phyloP scores from a whole-genome alignment of 2,113 vertebrate species.

The Micronisus gabar region DNA sequence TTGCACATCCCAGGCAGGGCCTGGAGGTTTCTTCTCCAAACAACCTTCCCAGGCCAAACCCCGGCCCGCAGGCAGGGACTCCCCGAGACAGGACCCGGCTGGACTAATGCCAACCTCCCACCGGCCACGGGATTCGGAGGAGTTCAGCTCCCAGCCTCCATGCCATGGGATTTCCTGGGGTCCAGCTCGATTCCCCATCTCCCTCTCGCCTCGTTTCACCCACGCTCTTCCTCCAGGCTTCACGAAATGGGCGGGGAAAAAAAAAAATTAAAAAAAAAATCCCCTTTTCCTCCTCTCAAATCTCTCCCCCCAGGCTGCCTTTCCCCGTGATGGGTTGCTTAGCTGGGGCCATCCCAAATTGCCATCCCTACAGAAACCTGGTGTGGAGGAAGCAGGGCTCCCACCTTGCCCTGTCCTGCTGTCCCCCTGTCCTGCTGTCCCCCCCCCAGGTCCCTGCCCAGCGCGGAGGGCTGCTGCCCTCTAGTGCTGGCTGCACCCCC shows the following conservation, averaged over 20 bases:
- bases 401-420: not conserved
- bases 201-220: rapidly evolving
- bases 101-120: rapidly evolving
- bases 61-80: too few relatives aligned
- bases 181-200: not conserved
- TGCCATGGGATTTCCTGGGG: rapidly evolving
- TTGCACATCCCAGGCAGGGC: not conserved
- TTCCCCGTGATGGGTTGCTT: rapidly evolving
- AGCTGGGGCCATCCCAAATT: not conserved
- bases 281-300: too few relatives aligned
- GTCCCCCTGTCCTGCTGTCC: not conserved
- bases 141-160: not conserved
- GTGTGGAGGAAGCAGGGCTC: not conserved
- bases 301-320: not conserved
- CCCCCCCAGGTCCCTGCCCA: not conserved
- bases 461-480: not conserved
- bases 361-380: not conserved
- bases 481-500: not conserved
- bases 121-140: rapidly evolving
- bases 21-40: not conserved
- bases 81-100: rapidly evolving
- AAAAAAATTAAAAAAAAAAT: not conserved
- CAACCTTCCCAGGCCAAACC: not conserved
- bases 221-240: not conserved
- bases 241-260: rapidly evolving